A percentile compares a stretch with the other conserved stretches of the same genome.
Conservation (phyloP, 2,888 invertebrate species). For the Nineta flava region DNA sequence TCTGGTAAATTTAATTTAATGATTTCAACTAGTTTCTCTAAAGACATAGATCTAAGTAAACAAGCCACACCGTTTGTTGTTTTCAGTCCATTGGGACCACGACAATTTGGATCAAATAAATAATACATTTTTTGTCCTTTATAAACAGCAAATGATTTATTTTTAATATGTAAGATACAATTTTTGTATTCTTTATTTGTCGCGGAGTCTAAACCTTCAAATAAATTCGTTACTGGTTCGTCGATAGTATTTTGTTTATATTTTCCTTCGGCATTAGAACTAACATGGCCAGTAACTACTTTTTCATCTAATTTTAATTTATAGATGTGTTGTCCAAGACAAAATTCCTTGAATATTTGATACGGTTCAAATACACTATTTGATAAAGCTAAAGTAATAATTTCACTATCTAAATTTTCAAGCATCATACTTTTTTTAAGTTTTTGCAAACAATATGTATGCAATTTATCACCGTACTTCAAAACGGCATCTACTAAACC, state of each 20-base stretch:
- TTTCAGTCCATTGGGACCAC: constrained; percentile 25
- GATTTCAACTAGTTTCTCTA: constrained; percentile 15
- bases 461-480: constrained; percentile 45
- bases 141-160: constrained; percentile 27
- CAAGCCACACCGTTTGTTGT: constrained; percentile 24
- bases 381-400: constrained; percentile 19
- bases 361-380: constrained; percentile 18
- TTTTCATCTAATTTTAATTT: constrained; percentile 1
- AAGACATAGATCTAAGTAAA: constrained; percentile 22
- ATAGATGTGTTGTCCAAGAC: constrained; percentile 16
- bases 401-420: constrained; percentile 17
- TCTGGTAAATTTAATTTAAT: constrained; percentile 21
- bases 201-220: constrained; percentile 22
- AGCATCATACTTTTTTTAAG: constrained; percentile 10
- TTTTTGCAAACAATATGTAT: constrained; percentile 25
- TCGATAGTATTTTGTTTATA: no score
- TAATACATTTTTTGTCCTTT: constrained; percentile 26
- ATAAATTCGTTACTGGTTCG: constrained; percentile 20
- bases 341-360: constrained; percentile 21
- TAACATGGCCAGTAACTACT: constrained; percentile 1
- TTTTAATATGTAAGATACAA: constrained; percentile 25
- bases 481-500: constrained; percentile 39
- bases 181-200: constrained; percentile 21
- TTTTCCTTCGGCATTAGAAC: constrained; percentile 7
- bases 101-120: constrained; percentile 29